These are phyloP conservation scores for Andrena bicolor DNA, from an alignment of 2,888 invertebrate genomes.

Conservation along the genomic window DNA sequence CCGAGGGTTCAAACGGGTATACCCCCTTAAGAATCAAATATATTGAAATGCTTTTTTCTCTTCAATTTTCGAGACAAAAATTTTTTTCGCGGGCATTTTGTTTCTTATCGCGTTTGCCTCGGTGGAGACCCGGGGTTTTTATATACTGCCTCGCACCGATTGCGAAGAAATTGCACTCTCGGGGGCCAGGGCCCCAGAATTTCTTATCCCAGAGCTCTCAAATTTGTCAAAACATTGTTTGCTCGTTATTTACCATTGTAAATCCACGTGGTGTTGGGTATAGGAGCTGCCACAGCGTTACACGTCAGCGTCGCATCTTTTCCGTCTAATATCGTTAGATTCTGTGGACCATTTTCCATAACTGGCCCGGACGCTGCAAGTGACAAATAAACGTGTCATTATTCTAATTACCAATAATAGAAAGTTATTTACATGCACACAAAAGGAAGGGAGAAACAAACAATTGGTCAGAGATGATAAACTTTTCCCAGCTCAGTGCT, in stretches of 20 bases:
- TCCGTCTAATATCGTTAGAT: conserved; percentile 96
- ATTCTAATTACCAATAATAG: not conserved
- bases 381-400: conserved; percentile 57
- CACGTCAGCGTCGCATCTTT: conserved; percentile 96
- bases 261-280: conserved; percentile 96
- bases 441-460: conserved; percentile 46
- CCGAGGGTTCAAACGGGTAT: no score
- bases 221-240: no score
- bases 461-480: conserved; percentile 45
- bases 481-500: conserved; percentile 39
- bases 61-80: no score
- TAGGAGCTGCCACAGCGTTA: conserved; percentile 95
- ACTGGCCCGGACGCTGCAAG: conserved; percentile 94
- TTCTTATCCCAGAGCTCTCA: no score
- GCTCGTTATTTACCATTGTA: conserved; percentile 90
- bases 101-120: no score
- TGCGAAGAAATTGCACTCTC: no score
- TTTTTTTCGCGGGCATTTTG: no score
- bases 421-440: conserved; percentile 51
- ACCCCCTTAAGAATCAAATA: no score
- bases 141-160: no score
- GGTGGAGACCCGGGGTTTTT: no score
- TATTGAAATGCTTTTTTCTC: no score
- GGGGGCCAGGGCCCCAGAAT: no score
- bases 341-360: conserved; percentile 93